Evolutionary conservation across 2,888 invertebrate species (phyloP), one percentile per base, ranked within the genome.

Genomic region (Bellardia pandia): DNA sequence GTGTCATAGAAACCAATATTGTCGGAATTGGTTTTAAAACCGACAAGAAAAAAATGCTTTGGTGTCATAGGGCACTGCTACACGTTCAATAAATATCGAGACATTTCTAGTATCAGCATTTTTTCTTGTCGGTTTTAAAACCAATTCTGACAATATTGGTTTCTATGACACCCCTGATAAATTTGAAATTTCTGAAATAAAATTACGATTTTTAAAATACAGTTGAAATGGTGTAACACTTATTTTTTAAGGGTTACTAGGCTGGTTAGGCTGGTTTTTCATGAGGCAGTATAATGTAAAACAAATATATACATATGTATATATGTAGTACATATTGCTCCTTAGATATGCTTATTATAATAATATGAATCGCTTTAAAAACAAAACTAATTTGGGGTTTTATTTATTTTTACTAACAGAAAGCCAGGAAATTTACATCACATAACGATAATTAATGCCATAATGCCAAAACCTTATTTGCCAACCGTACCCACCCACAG

Each of bases 371-470:
- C 13, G 14, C 6, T n/a, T 51, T 14, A 51, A 51, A n/a, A 51
- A n/a, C n/a, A 6, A 5, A n/a, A 16, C 3, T 64, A 42, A 33
- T 51, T 33, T 42, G 37, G 8, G 2, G 14, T 37, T 23, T 64
- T 53, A 30, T n/a, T 23, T 79, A 13, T 60, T 68, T 60, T 64
- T 68, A 42, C 8, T 78, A 9, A 71, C 58, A 87, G 87, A 78
- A 87, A 87, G 58, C 81, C 69, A 23, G 85, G 87, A 69, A 87
- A 79, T 71, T 85, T 85, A 51, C 87, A 87, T 78, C 87, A 87
- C 37, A 82, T 87, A 30, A 85, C 85, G 3, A 82, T 87, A 37
- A 85, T 87, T 48, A 87, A 87, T 75, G 78, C 85, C n/a, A 58
- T 87, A 60, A 53, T 87, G 40, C 87, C 87, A 58, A 87, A 87